phyloP scores from a whole-genome alignment of 1,140 invertebrate species.

The Anadara kagoshimensis region DNA sequence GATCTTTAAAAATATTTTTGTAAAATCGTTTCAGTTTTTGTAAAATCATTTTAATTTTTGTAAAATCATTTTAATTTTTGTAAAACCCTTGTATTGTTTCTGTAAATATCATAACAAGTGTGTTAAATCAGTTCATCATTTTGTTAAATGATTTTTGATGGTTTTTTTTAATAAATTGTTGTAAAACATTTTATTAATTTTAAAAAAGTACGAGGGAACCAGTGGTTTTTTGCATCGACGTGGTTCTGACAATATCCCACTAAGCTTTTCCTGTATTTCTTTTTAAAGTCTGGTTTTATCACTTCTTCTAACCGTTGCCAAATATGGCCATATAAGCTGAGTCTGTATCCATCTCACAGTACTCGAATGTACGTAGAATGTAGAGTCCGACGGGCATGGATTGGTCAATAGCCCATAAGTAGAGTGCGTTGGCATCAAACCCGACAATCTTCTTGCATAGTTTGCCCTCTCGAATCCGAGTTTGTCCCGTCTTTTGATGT shows the following conservation, averaged over 20 bases:
- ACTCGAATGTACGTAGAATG: conserved; percentile 15
- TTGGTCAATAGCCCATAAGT: conserved; percentile 17
- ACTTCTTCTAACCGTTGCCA: neutral
- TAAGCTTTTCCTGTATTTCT: neutral
- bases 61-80: no score
- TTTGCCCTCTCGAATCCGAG: neutral
- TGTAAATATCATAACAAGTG: no score
- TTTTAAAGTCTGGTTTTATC: neutral
- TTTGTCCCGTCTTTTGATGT: neutral
- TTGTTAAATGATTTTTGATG: no score
- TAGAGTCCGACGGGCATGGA: conserved; percentile 31
- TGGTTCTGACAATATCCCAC: neutral
- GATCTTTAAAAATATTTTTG: no score
- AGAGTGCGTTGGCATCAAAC: conserved; percentile 16
- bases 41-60: no score
- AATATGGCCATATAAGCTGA: conserved; percentile 35
- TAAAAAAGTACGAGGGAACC: no score
- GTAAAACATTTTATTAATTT: no score
- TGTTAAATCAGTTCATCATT: no score
- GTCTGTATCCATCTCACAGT: conserved; percentile 45
- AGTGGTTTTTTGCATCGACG: no score
- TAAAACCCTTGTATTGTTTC: no score
- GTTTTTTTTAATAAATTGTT: no score
- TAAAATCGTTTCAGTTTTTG: no score
- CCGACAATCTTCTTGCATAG: conserved; percentile 11